Evolutionary conservation across 1,140 invertebrate genomes (phyloP).

Genomic region (Bombus pyrosoma): DNA sequence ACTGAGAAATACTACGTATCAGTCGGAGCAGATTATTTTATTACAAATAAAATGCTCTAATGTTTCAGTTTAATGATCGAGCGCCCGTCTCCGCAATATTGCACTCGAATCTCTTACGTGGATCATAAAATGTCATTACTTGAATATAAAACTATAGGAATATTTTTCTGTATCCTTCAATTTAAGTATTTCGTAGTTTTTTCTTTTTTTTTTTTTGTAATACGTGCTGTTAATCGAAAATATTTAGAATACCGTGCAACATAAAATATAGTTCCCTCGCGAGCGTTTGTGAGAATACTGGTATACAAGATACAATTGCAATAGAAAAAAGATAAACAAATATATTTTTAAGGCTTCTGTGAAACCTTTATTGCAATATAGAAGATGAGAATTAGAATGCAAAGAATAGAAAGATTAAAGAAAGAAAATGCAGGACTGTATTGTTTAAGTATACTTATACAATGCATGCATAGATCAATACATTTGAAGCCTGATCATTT

Average conservation of each 20-base stretch:
- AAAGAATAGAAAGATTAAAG: neutral
- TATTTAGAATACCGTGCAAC: constrained; percentile 58
- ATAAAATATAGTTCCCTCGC: constrained; percentile 64
- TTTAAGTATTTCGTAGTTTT: constrained; percentile 55
- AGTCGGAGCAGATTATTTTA: constrained; percentile 65
- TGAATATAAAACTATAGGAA: constrained; percentile 44
- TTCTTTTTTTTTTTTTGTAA: constrained; percentile 55
- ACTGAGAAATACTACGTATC: constrained; percentile 54
- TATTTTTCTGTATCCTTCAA: constrained; percentile 51
- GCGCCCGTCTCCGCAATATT: constrained; percentile 56
- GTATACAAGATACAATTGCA: constrained; percentile 61
- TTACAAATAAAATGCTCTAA: constrained; percentile 66
- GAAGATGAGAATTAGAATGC: neutral
- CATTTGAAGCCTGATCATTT: constrained; percentile 55
- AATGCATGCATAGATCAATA: constrained; percentile 60
- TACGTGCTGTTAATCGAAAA: constrained; percentile 57
- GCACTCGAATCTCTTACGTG: constrained; percentile 50
- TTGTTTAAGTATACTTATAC: constrained; percentile 55
- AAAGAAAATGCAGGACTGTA: constrained; percentile 14
- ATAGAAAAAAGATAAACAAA: constrained; percentile 58
- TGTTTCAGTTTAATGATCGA: constrained; percentile 64
- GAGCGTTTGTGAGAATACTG: constrained; percentile 68
- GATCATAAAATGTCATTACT: constrained; percentile 22
- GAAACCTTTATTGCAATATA: constrained; percentile 41
- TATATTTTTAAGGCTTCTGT: constrained; percentile 61